Evolutionary conservation across 2,888 invertebrate species (phyloP).

Genomic region (Cephonodes hylas): DNA sequence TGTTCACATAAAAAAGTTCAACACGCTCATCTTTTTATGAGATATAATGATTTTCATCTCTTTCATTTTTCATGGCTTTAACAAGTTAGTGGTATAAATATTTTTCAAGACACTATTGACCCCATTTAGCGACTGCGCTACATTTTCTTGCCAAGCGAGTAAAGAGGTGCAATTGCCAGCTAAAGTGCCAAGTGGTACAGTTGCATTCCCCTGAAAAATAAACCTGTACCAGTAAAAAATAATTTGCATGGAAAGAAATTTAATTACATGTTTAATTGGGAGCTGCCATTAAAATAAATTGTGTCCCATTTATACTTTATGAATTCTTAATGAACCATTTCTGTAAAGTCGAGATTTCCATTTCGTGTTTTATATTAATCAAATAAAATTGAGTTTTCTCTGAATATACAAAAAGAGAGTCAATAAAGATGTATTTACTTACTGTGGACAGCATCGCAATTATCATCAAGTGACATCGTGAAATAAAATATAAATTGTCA

Average conservation of each 20-base stretch:
- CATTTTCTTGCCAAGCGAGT: constrained; percentile 4
- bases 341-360: background rate
- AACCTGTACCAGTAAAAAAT: background rate
- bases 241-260: background rate
- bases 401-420: too few species aligned
- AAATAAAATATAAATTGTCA: too few species aligned
- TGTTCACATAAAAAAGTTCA: background rate
- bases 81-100: background rate
- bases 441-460: too few species aligned
- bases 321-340: background rate
- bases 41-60: background rate
- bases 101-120: constrained; percentile 4
- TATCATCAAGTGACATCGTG: too few species aligned
- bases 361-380: too few species aligned
- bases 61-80: background rate
- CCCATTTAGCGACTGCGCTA: background rate
- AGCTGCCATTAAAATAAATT: background rate
- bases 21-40: background rate
- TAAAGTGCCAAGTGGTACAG: background rate
- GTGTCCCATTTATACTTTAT: background rate
- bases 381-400: too few species aligned
- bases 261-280: constrained; percentile 1
- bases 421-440: too few species aligned
- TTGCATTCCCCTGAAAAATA: background rate
- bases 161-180: constrained; percentile 5